Evolutionary conservation across 1,140 invertebrate genomes (phyloP).

Genomic region (Episyrphus balteatus): DNA sequence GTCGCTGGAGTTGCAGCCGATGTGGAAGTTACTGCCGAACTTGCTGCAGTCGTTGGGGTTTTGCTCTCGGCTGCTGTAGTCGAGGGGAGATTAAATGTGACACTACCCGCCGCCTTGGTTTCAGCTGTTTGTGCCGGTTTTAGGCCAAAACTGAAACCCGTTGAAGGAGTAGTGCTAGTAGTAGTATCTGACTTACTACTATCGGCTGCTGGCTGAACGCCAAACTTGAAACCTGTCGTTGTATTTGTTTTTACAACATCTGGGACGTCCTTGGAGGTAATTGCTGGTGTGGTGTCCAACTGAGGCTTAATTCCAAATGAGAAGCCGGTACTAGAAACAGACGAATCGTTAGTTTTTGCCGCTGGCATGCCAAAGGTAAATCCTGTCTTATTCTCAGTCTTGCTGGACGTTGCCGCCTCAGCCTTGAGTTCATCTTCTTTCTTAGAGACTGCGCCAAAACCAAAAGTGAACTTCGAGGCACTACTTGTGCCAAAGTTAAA

Average conservation of each 20-base stretch:
- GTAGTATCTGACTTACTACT: too few relatives aligned
- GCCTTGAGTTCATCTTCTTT: conserved; percentile 8
- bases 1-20: conserved; percentile 3
- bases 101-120: conserved; percentile 11
- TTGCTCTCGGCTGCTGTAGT: conserved; percentile 11
- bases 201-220: conserved; percentile 4
- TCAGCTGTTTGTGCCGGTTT: conserved; percentile 37
- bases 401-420: conserved; percentile 3
- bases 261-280: conserved; percentile 1
- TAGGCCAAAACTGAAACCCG: conserved; percentile 28
- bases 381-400: conserved; percentile 20
- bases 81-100: conserved; percentile 34
- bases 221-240: neutral
- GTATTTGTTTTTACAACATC: conserved; percentile 7
- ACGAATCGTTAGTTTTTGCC: neutral
- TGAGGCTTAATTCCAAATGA: conserved; percentile 13
- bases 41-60: conserved; percentile 1
- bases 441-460: conserved; percentile 15
- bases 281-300: conserved; percentile 3
- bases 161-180: neutral
- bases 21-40: neutral
- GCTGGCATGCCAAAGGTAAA: conserved; percentile 36
- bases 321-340: conserved; percentile 9
- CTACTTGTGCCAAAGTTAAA: conserved; percentile 21
- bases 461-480: conserved; percentile 41